Conservation (phyloP, 1,140 invertebrate species). For the Neodiprion lecontei region DNA sequence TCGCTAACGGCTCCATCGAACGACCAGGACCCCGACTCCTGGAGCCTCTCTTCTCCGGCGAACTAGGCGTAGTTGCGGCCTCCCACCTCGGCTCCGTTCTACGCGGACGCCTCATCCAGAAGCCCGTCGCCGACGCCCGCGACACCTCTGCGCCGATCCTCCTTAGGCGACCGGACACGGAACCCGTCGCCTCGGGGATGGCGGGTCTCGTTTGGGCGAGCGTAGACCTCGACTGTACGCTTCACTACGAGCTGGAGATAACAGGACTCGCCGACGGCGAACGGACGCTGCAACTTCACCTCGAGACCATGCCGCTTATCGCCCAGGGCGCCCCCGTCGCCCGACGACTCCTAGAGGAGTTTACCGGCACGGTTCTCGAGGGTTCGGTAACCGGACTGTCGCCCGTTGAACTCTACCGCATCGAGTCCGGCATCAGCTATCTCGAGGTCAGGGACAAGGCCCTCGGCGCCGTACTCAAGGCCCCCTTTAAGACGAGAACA, state of each 20-base stretch:
- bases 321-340: constrained; percentile 71
- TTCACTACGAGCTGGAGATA: constrained; percentile 80
- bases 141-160: constrained; percentile 72
- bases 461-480: constrained; percentile 58
- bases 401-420: constrained; percentile 64
- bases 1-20: constrained; percentile 73
- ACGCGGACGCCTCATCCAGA: constrained; percentile 70
- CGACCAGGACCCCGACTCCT: constrained; percentile 72
- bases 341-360: constrained; percentile 68
- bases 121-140: constrained; percentile 77
- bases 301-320: constrained; percentile 71
- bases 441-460: constrained; percentile 65
- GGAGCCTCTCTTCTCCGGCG: constrained; percentile 81
- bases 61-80: constrained; percentile 76
- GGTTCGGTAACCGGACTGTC: constrained; percentile 68
- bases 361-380: constrained; percentile 66
- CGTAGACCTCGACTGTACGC: constrained; percentile 80
- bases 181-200: constrained; percentile 61
- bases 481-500: constrained; percentile 66
- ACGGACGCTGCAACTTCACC: constrained; percentile 62
- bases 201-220: constrained; percentile 83
- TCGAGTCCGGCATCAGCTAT: constrained; percentile 68
- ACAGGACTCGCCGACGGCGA: constrained; percentile 33
- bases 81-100: constrained; percentile 65
- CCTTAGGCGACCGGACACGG: constrained; percentile 59